Conservation (phyloP, 1,140 invertebrate genomes). For the Paraescarpia echinospica region DNA sequence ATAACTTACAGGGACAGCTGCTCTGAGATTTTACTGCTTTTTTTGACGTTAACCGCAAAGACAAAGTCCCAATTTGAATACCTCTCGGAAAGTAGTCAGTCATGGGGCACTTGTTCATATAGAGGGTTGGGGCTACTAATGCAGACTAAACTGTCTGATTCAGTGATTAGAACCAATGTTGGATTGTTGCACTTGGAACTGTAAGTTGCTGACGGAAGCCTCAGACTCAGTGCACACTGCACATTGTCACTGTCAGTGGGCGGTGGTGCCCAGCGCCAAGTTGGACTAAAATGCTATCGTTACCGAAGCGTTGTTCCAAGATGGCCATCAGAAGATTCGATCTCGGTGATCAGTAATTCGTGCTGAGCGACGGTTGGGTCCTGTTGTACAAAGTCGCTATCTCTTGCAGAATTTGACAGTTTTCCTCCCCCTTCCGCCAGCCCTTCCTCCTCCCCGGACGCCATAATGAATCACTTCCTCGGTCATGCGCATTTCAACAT, state of each 20-base stretch:
- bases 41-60: no score
- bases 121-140: no score
- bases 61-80: neutral
- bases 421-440: neutral
- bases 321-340: constrained; percentile 56
- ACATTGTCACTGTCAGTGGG: no score
- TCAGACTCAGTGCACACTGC: no score
- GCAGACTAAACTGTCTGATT: no score
- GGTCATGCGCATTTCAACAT: neutral
- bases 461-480: neutral
- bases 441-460: neutral
- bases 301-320: constrained; percentile 53
- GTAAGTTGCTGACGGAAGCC: no score
- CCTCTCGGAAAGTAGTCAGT: neutral
- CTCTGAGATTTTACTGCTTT: neutral
- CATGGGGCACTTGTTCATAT: no score
- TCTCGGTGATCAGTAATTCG: constrained; percentile 56
- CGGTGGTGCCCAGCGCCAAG: neutral
- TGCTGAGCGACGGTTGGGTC: constrained; percentile 53
- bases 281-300: constrained; percentile 15
- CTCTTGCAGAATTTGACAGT: constrained; percentile 7
- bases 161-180: no score
- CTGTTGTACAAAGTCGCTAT: constrained; percentile 26
- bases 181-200: no score
- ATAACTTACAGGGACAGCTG: no score